phyloP scores from a whole-genome alignment of 2,888 invertebrate species.

The Diloba caeruleocephala region DNA sequence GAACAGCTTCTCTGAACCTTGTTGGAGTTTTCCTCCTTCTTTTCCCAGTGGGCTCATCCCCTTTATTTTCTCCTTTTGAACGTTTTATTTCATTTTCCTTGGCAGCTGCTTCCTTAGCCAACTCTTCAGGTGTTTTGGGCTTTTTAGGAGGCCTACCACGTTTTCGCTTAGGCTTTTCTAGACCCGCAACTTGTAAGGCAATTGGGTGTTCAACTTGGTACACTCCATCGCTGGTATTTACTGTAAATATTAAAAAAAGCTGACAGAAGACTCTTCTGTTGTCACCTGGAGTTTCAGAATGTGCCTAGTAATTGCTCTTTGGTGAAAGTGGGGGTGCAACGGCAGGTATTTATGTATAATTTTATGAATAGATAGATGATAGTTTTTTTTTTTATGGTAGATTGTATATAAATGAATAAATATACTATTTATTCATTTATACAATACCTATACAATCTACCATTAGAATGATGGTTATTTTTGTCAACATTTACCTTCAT shows the following conservation, averaged over 20 bases:
- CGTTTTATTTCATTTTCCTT: conserved; percentile 59
- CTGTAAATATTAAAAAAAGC: conserved; percentile 69
- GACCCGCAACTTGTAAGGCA: conserved; percentile 90
- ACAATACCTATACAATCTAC: too few relatives aligned
- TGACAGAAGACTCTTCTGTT: too few relatives aligned
- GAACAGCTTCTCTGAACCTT: conserved; percentile 89
- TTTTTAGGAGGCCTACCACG: conserved; percentile 92
- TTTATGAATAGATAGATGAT: too few relatives aligned
- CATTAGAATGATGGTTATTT: background rate
- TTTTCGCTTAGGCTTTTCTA: conserved; percentile 91
- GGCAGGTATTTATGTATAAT: too few relatives aligned
- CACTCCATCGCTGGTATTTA: conserved; percentile 89
- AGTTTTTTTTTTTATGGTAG: too few relatives aligned
- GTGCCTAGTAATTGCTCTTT: too few relatives aligned
- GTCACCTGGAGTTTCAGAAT: too few relatives aligned
- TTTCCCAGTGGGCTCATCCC: conserved; percentile 88
- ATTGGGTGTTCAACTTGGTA: conserved; percentile 91
- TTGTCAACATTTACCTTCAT: conserved; percentile 71
- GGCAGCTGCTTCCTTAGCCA: conserved; percentile 65
- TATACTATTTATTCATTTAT: too few relatives aligned
- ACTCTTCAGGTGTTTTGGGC: conserved; percentile 74
- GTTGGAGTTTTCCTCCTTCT: conserved; percentile 91
- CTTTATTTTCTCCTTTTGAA: conserved; percentile 51
- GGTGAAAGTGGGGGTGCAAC: too few relatives aligned
- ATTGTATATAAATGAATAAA: too few relatives aligned